A percentile compares a stretch with the other conserved stretches of the same genome.
Evolutionary conservation across 2,888 invertebrate species (phyloP).

Genomic region (Heliothis peltigera): DNA sequence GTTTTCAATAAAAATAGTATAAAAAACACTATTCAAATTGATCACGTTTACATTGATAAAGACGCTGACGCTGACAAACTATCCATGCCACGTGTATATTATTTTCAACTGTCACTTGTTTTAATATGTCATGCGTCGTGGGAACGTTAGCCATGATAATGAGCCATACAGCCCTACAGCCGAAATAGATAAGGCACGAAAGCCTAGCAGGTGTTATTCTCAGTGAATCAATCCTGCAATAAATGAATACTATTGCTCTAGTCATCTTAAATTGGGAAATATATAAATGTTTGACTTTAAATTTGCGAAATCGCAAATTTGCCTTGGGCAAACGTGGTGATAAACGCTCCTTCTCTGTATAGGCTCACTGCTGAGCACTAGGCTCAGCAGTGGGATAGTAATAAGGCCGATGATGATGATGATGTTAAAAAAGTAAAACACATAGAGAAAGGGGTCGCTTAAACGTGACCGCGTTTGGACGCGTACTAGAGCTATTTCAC

Average conservation of each 20-base stretch:
- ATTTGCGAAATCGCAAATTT: too few species aligned
- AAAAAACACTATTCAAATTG: not conserved
- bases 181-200: conserved; percentile 49
- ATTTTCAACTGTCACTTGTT: conserved; percentile 25
- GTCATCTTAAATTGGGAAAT: not conserved
- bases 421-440: not conserved
- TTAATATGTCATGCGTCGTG: conserved; percentile 12
- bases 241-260: not conserved
- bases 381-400: too few species aligned
- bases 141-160: conserved; percentile 40
- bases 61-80: not conserved
- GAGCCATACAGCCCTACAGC: conserved; percentile 12
- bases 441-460: not conserved
- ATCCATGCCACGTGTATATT: conserved; percentile 8
- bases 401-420: too few species aligned
- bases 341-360: too few species aligned
- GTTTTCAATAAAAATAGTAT: not conserved
- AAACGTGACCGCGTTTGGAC: conserved; percentile 18
- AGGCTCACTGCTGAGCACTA: too few species aligned
- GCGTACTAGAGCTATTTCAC: not conserved
- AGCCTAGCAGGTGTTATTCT: conserved; percentile 34
- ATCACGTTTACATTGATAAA: conserved; percentile 18
- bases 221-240: not conserved
- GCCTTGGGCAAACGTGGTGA: too few species aligned
- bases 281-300: not conserved